Evolutionary conservation across 2,888 invertebrate genomes (phyloP).

Genomic region (Polyommatus iphigenia): DNA sequence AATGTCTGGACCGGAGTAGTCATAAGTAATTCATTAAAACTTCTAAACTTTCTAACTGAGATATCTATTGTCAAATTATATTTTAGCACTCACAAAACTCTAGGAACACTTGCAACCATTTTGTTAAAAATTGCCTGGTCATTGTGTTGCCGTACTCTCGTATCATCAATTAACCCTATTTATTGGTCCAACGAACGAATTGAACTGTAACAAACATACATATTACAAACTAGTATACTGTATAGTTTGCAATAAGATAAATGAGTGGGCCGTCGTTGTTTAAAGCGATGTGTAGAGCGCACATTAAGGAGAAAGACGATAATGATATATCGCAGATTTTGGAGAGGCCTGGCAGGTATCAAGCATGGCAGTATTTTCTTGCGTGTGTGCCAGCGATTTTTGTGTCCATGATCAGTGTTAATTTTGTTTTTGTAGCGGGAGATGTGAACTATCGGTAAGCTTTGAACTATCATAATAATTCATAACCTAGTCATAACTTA

Average conservation of each 20-base stretch:
- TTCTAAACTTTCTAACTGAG: too few relatives aligned
- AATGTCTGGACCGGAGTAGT: too few relatives aligned
- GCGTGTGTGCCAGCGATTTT: slow-evolving; percentile 56
- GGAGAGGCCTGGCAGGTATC: slow-evolving; percentile 69
- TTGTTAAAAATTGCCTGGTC: not conserved
- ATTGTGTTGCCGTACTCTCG: not conserved
- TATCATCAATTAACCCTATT: slow-evolving; percentile 10
- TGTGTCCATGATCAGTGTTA: slow-evolving; percentile 60
- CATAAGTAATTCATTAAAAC: too few relatives aligned
- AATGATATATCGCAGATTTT: slow-evolving; percentile 37
- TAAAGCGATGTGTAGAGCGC: not conserved
- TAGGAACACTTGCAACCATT: not conserved
- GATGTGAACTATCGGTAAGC: slow-evolving; percentile 61
- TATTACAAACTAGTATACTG: not conserved
- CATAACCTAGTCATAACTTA: not conserved
- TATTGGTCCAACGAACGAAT: slow-evolving; percentile 6
- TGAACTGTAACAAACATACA: not conserved
- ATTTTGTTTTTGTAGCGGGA: slow-evolving; percentile 65
- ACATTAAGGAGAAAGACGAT: slow-evolving; percentile 13
- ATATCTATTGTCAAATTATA: too few relatives aligned
- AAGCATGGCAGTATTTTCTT: slow-evolving; percentile 55
- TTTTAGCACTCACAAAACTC: not conserved
- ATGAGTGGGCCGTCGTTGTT: not conserved
- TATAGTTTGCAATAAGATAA: not conserved
- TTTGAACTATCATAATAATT: not conserved